phyloP scores from a whole-genome alignment of 2,888 invertebrate species.

The Aquatica leii region DNA sequence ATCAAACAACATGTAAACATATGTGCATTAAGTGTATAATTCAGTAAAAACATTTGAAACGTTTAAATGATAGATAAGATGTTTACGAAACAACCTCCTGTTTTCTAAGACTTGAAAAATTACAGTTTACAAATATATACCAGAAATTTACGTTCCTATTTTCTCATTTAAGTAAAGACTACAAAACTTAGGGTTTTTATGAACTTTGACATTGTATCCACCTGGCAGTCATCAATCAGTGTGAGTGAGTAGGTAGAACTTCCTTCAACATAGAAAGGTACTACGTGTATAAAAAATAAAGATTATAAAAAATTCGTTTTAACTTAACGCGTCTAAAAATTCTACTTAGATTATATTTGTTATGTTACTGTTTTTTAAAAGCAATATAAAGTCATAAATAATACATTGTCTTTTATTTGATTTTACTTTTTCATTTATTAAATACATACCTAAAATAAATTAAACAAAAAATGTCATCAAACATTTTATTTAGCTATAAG shows the following conservation, averaged over 20 bases:
- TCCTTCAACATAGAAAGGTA: conserved; percentile 25
- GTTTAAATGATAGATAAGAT: conserved; percentile 17
- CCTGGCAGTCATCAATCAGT: conserved; percentile 44
- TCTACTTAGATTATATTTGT: too few species aligned
- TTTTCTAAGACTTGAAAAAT: conserved; percentile 25
- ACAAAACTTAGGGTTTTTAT: conserved; percentile 39
- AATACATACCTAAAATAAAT: too few species aligned
- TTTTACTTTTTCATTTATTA: too few species aligned
- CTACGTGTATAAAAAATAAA: conserved; percentile 21
- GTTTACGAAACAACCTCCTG: conserved; percentile 22
- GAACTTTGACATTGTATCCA: conserved; percentile 42
- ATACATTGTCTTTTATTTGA: too few species aligned
- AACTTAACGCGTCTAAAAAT: too few species aligned
- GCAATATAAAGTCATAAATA: too few species aligned
- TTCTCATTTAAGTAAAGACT: conserved; percentile 25
- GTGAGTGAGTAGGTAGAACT: conserved; percentile 31
- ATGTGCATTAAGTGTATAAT: conserved; percentile 14
- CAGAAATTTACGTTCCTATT: conserved; percentile 27
- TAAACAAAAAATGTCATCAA: too few species aligned
- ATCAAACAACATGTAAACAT: conserved; percentile 4
- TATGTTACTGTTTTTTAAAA: too few species aligned
- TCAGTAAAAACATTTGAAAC: conserved; percentile 18
- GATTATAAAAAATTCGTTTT: conserved; percentile 28
- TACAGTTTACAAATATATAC: conserved; percentile 30
- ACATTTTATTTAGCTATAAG: too few species aligned